These are phyloP conservation scores for Sebastes melanostomus DNA, from an alignment of 2,797 vertebrate species.

Conservation along the genomic window DNA sequence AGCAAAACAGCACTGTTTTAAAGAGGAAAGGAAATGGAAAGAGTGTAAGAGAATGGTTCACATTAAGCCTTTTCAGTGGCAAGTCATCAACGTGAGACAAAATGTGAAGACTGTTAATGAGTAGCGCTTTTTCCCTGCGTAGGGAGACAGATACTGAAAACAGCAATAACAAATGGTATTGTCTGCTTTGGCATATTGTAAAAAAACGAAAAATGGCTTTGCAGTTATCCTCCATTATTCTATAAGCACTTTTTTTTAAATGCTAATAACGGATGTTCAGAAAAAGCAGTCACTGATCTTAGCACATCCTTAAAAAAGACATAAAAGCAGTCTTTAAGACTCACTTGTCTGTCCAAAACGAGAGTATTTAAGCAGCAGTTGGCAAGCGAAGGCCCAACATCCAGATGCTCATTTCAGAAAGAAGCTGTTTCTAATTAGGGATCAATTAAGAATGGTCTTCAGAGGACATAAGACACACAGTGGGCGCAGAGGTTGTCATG, in stretches of 20 bases:
- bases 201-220: neutral
- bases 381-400: slow-evolving; percentile 22
- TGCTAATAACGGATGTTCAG: neutral
- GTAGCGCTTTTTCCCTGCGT: neutral
- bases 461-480: slow-evolving; percentile 32
- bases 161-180: slow-evolving; percentile 12
- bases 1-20: slow-evolving; percentile 18
- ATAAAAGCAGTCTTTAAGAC: neutral
- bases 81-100: slow-evolving; percentile 16
- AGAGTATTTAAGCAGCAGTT: slow-evolving; percentile 40
- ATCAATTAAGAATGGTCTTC: slow-evolving; percentile 52
- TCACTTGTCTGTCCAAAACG: neutral
- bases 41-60: neutral
- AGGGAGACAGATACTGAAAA: neutral
- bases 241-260: neutral
- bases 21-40: slow-evolving; percentile 36
- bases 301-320: neutral
- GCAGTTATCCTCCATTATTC: neutral
- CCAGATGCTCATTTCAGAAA: slow-evolving; percentile 45
- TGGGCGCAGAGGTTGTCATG: slow-evolving; percentile 12
- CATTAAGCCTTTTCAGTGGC: slow-evolving; percentile 13
- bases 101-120: slow-evolving; percentile 29
- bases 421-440: slow-evolving; percentile 65
- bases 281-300: neutral
- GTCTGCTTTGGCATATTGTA: neutral